Evolutionary conservation across 2,888 invertebrate genomes (phyloP), one percentile per base, ranked within the genome.

Genomic region (Eutolmus rufibarbis): DNA sequence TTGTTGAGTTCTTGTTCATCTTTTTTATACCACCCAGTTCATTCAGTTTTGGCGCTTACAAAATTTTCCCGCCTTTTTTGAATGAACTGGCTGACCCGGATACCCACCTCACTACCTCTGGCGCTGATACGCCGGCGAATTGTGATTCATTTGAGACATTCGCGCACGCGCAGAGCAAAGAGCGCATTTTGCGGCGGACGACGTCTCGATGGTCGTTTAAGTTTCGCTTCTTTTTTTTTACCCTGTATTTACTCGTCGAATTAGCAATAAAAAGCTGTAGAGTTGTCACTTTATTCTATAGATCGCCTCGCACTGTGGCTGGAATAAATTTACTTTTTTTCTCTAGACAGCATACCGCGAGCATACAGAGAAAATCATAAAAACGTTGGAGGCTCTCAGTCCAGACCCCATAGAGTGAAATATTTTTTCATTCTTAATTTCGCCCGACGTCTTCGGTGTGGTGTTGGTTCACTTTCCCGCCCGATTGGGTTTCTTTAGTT

Each of bases 61-160:
- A 82, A 82, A 57, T 82, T 82, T 82, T 37, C 82, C 82, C 34
- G 34, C 82, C 34, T 82, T 82, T 82, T 82, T 57, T 82, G 57
- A 82, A 82, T 82, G 82, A 82, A 82, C 82, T 82, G 57, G 9
- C 82, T 82, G 82, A 82, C 57, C 82, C 82, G 82, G 57, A 57
- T 57, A 82, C 82, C 57, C 82, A 57, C 82, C 57, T 57, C 82
- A 82, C 66, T 66, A 19, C 82, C 82, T 82, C 82, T 82, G 66
- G 66, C 66, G 66, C 19, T 66, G 66, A 66, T 51, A 66, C 23
- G 57, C 82, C 57, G 66, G 56, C 37, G 37, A 82, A 34, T 82
- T 82, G 19, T 82, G 82, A 66, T 82, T 82, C 82, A 82, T 37
- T 79, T 79, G 57, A 82, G 34, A 57, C 82, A 82, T 82, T 82